phyloP scores from a whole-genome alignment of 2,888 invertebrate genomes.

The Drosophila nr. perissopoda region DNA sequence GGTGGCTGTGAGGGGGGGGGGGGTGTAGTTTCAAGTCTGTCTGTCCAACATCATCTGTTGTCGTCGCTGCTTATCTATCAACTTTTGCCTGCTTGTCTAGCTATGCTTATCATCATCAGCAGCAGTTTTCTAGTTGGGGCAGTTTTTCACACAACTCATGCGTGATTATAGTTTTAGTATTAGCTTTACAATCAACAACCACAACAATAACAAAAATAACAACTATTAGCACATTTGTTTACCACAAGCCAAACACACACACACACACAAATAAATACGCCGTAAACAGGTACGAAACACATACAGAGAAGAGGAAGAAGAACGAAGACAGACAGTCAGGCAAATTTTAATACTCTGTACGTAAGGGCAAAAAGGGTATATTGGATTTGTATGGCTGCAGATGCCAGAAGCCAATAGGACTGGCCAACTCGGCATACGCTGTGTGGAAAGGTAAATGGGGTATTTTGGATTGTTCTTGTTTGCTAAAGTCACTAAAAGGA shows the following conservation, averaged over 20 bases:
- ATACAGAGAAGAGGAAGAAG: slow-evolving; percentile 1
- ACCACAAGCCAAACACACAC: slow-evolving; percentile 16
- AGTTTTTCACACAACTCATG: slow-evolving; percentile 46
- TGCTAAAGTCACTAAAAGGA: neutral
- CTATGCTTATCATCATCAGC: slow-evolving; percentile 24
- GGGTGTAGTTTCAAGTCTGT: neutral
- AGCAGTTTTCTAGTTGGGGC: neutral
- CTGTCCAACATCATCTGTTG: slow-evolving; percentile 9
- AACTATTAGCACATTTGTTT: slow-evolving; percentile 59
- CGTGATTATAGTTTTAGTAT: slow-evolving; percentile 45
- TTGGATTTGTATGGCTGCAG: neutral
- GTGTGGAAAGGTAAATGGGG: neutral
- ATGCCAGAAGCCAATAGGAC: neutral
- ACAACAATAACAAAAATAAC: slow-evolving; percentile 1
- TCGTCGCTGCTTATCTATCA: slow-evolving; percentile 26
- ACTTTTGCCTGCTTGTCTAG: slow-evolving; percentile 41
- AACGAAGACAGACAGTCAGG: slow-evolving; percentile 5
- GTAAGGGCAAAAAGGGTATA: neutral
- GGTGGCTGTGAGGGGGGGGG: fast-evolving
- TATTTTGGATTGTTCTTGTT: neutral
- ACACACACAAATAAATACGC: neutral
- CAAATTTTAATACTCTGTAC: slow-evolving; percentile 9
- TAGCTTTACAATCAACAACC: neutral
- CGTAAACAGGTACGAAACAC: slow-evolving; percentile 20
- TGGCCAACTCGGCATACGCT: neutral